Conservation (phyloP, 2,797 vertebrate species). For the Neopelma chrysocephalum region DNA sequence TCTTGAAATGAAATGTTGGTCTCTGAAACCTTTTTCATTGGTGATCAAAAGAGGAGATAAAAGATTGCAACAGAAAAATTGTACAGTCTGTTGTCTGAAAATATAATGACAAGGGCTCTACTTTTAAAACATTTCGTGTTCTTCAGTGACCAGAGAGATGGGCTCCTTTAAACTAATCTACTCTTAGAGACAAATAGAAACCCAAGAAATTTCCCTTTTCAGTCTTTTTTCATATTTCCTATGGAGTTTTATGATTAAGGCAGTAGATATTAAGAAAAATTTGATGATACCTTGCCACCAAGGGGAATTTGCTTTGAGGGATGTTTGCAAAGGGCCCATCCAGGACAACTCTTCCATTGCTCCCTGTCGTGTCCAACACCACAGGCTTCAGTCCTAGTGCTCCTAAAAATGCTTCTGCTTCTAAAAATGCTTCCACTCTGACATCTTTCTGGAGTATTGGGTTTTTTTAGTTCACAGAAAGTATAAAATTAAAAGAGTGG, state of each 20-base stretch:
- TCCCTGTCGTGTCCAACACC: not conserved
- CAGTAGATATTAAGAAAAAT: not conserved
- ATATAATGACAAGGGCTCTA: not conserved
- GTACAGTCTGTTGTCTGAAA: not conserved
- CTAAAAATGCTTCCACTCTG: not conserved
- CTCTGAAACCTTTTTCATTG: not conserved
- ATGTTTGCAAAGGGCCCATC: not conserved
- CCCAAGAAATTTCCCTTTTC: not conserved
- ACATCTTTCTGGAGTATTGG: not conserved
- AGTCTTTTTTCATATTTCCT: not conserved
- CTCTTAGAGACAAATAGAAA: not conserved
- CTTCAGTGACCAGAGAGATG: not conserved
- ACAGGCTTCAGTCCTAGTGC: rapidly evolving
- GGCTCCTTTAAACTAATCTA: not conserved
- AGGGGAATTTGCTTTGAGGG: not conserved
- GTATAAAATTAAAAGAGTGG: not conserved
- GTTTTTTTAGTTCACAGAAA: not conserved
- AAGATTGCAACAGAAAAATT: not conserved
- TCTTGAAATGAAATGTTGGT: not conserved
- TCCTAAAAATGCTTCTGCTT: not conserved
- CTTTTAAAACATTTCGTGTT: not conserved
- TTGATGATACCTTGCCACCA: not conserved
- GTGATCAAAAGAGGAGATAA: not conserved
- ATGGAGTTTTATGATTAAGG: not conserved
- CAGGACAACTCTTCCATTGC: not conserved